Base-by-base conservation (phyloP, 2,797 vertebrate genomes). In the Anguilla pacifica region DNA sequence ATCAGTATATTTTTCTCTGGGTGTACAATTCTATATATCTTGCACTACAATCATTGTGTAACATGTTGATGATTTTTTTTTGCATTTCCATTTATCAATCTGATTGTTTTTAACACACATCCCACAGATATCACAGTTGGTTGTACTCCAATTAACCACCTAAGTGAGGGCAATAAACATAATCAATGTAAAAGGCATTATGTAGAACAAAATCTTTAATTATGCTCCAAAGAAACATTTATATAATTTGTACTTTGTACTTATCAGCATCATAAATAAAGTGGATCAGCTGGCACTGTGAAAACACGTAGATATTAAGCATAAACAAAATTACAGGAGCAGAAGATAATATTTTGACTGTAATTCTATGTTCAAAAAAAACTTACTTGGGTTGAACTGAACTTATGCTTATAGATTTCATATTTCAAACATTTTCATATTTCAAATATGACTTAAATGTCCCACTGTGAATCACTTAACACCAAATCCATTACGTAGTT, bases 331-430 rank as follows among this genome's bases (percentile, higher is more conserved):
- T 64, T 64, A 25, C 22, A 25, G 25, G 7, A 28, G 64, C 64
- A 70, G 64, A 28, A 70, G n/a, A 70, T 70, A 70, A n/a, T 70
- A n/a, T n/a, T n/a, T 70, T 64, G 17, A 61, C 59, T 64, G 61
- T 22, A 64, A n/a, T 64, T 25, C 61, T 64, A 3, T 25, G 61
- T 64, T 64, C 9, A 10, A 28, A 46, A 6, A 49, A 46, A 81
- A 43, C 6, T 5, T 49, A 49, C 2, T 39, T 51, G 22, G 11
- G 46, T 51, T 51, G n/a, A 82, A 3, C 43, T 49, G 43, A 49
- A n/a, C 9, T 5, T 0, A 49, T n/a, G 22, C 22, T 82, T 49
- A 6, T 25, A 81, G 49, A 19, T 9, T 43, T 6, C 35, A 77
- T 10, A 17, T 35, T 77, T 39, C 31, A 77, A 35, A 81, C 10